Evolutionary conservation across 1,140 invertebrate species (phyloP), one percentile per base, ranked within the genome.

Genomic region (Pseudoatta argentina): DNA sequence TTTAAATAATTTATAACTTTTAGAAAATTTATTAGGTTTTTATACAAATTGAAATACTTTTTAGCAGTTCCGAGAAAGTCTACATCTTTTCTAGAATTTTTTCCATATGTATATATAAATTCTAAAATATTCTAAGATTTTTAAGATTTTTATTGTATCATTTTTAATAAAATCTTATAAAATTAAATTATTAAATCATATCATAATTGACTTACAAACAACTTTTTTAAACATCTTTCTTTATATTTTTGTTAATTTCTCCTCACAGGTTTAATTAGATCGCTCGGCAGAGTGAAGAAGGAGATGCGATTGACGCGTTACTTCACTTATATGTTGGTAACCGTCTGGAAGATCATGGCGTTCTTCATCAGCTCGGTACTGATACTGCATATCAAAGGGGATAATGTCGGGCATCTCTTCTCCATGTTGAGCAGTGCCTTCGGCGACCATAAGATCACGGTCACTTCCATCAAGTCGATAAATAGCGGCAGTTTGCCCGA

Each of bases 251-350:
- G 21, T 72, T 79, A 61, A 91, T 92, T 73, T 48, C 6, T 73
- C 30, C 3, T 95, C 95, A 51, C 94, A 97, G 97, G 96, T 64
- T 96, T 98, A 66, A 97, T 99, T 27, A 97, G 97, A 91, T 96
- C 96, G n/a, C 94, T 98, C 64, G 97, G 97, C 39, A 96, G 97
- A 92, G 96, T 99, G 27, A 98, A 98, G 92, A 97, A 98, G 66
- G 96, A 98, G 87, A 94, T 99, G 73, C 96, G 96, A 72, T 94
- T 96, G 61, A 98, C 97, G 0, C 96, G 98, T 75, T 99, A 99
- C 92, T 99, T 98, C 93, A 97, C 96, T 1, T 98, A 98, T 93
- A 96, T 98, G 86, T 98, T 99, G 92, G 96, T 99, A 18, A 98
- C 98, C 0, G 92, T 98, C 0, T 98, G 98, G 98, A 99, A 99